Evolutionary conservation across 2,888 invertebrate species (phyloP), one percentile per base, ranked within the genome.

Genomic region (Tuberolachnus salignus): DNA sequence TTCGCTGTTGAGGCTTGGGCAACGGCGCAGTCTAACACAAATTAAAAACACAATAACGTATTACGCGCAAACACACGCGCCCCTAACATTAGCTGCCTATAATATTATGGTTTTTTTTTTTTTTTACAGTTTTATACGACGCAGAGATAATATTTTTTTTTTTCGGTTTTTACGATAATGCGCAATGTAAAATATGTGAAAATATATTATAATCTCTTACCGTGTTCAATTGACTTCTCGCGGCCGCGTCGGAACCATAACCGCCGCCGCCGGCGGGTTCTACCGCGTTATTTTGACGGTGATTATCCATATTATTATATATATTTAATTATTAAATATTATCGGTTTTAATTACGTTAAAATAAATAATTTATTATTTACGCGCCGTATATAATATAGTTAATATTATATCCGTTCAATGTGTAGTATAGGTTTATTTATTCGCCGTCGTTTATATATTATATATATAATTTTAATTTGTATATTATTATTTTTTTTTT

Each of bases 161-260:
- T 59, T 16, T 26, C 6, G 51, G 51, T 34, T 34, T 34, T 34
- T 6, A 34, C 34, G 34, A 6, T 26, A 14, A 23, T 26, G 59
- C 26, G 26, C 26, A 23, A n/a, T 59, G 59, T 26, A 49, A n/a
- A 57, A 46, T n/a, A n/a, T 26, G 19, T 14, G 42, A 55, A 64
- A 55, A 44, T 74, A 53, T 63, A n/a, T 75, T 16, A 10, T 61
- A 11, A 72, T 67, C 34, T 78, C 75, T 78, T 78, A 78, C 75
- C 75, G 66, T 78, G 21, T 78, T 67, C 34, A 67, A 49, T 34
- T 67, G 75, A 66, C 16, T 78, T 78, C 75, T 78, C 16, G 75
- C 49, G 9, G 63, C 73, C 63, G 73, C 49, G 9, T 73, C 73
- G 51, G 73, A 42, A 19, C 42, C 73, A 16, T 78, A 67, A 59